phyloP scores from a whole-genome alignment of 2,113 vertebrate genomes.

The Puntigrus tetrazona region DNA sequence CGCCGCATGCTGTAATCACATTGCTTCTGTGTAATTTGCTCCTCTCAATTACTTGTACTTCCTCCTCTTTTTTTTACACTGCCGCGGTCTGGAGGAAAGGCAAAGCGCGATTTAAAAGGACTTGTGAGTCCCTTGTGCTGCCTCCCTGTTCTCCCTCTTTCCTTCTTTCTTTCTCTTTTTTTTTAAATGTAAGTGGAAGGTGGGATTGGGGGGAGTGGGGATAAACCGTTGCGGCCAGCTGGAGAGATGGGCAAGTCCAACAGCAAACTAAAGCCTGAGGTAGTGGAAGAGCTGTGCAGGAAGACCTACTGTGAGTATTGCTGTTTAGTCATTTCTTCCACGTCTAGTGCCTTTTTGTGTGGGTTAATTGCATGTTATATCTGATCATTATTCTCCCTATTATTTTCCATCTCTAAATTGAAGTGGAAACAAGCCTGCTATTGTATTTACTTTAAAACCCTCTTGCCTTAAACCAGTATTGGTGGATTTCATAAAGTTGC shows the following conservation, averaged over 20 bases:
- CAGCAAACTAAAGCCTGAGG: slow-evolving; percentile 87
- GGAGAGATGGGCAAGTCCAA: slow-evolving; percentile 83
- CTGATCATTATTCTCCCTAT: neutral
- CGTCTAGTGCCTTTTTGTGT: neutral
- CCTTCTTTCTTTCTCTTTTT: neutral
- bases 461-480: neutral
- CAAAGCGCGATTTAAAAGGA: neutral
- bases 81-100: slow-evolving; percentile 16
- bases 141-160: neutral
- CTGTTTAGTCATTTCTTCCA: neutral
- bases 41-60: slow-evolving; percentile 12
- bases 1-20: slow-evolving; percentile 32
- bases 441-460: neutral
- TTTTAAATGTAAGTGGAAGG: slow-evolving; percentile 46
- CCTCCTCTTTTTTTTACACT: neutral
- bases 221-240: slow-evolving; percentile 5
- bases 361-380: slow-evolving; percentile 17
- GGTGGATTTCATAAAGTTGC: neutral
- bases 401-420: neutral
- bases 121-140: neutral
- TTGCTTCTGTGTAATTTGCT: slow-evolving; percentile 24
- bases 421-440: neutral
- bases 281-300: slow-evolving; percentile 85
- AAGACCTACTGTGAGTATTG: slow-evolving; percentile 86
- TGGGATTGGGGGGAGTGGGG: slow-evolving; percentile 34